Percentiles rank a stretch among this genome's conserved stretches.
phyloP scores from a whole-genome alignment of 2,888 invertebrate genomes.

The Merodon equestris region DNA sequence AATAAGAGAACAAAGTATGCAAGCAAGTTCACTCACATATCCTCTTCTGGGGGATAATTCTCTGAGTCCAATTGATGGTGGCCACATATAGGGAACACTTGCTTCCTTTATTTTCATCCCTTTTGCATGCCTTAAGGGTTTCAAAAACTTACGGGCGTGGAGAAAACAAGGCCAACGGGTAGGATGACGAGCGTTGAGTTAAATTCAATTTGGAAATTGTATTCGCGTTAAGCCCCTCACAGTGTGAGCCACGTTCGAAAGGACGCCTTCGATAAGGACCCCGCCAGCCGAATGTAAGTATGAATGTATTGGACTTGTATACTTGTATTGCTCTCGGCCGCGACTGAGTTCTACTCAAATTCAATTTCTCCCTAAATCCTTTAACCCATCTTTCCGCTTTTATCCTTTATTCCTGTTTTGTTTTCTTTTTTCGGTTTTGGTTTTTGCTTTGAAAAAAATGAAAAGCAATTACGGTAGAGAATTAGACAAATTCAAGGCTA shows the following conservation, averaged over 20 bases:
- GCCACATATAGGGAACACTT: constrained; percentile 10
- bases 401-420: constrained; percentile 5
- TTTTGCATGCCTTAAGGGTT: constrained; percentile 10
- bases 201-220: constrained; percentile 64
- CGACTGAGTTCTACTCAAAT: constrained; percentile 57
- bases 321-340: constrained; percentile 32
- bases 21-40: constrained; percentile 30
- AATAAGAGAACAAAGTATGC: not conserved
- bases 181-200: constrained; percentile 25
- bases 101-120: not conserved
- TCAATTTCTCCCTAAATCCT: constrained; percentile 57
- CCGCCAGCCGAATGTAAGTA: too few relatives aligned
- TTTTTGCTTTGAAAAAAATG: constrained; percentile 15
- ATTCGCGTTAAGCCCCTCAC: constrained; percentile 43
- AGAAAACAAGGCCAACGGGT: too few relatives aligned
- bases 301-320: too few relatives aligned
- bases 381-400: constrained; percentile 17
- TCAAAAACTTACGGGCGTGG: too few relatives aligned
- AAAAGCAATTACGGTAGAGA: constrained; percentile 51
- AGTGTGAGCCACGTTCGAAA: constrained; percentile 20
- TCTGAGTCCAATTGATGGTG: constrained; percentile 64
- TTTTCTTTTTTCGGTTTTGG: constrained; percentile 16
- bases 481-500: too few relatives aligned
- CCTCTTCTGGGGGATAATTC: constrained; percentile 39
- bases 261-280: constrained; percentile 47